A percentile compares a stretch with the other conserved stretches of the same genome.
Conservation (phyloP, 2,797 vertebrate genomes). For the Chlorospingus semifuscus region DNA sequence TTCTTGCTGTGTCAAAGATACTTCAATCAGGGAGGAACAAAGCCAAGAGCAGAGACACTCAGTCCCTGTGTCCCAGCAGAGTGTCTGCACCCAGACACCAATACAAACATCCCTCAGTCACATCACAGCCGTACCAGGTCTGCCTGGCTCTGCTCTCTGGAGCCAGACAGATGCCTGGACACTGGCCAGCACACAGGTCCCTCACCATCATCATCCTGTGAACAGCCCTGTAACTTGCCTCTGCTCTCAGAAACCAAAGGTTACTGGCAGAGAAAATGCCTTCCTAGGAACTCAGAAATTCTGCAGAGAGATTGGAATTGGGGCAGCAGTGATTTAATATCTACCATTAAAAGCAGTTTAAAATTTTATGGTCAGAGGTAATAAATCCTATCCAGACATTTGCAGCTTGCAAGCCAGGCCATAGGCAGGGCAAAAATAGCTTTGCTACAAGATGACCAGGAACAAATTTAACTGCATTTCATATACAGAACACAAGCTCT, state of each 20-base stretch:
- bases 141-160: background rate
- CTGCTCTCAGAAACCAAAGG: background rate
- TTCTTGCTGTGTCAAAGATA: background rate
- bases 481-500: background rate
- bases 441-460: background rate
- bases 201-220: background rate
- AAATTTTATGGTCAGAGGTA: constrained; percentile 35
- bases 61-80: background rate
- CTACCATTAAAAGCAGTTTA: constrained; percentile 48
- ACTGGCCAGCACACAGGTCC: background rate
- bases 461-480: background rate
- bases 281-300: constrained; percentile 3
- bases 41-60: background rate
- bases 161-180: background rate
- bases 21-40: background rate
- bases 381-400: constrained; percentile 34
- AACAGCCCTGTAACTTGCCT: background rate
- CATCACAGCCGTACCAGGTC: background rate
- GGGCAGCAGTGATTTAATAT: constrained; percentile 34
- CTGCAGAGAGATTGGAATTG: background rate
- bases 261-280: background rate
- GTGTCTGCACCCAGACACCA: background rate
- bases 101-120: background rate
- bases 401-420: background rate
- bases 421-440: constrained; percentile 2